A percentile compares a stretch with the other conserved stretches of the same genome.
These are phyloP conservation scores for Drosophila hamatofila DNA, from an alignment of 2,888 invertebrate genomes.

Conservation along the genomic window DNA sequence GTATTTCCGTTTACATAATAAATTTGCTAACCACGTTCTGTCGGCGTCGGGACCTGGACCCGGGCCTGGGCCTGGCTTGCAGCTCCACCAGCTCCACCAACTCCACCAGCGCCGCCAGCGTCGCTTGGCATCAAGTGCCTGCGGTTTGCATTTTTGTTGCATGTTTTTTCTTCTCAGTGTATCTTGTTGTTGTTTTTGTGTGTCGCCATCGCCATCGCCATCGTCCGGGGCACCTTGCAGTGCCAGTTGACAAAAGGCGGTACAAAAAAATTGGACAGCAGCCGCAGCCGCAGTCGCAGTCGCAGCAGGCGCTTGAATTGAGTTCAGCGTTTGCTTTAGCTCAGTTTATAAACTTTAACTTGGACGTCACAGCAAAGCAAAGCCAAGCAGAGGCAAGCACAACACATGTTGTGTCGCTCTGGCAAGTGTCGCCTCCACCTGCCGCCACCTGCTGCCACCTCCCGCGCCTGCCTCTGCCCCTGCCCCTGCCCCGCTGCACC, in stretches of 20 bases:
- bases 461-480: neutral
- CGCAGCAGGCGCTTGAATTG: conserved; percentile 64
- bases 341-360: conserved; percentile 66
- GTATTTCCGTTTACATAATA: conserved; percentile 81
- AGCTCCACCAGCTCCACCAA: conserved; percentile 31
- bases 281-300: conserved; percentile 53
- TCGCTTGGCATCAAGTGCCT: conserved; percentile 79
- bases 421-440: conserved; percentile 59
- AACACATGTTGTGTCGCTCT: conserved; percentile 48
- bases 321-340: conserved; percentile 38
- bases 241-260: conserved; percentile 57
- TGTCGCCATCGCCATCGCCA: conserved; percentile 34
- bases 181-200: conserved; percentile 32
- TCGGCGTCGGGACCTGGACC: conserved; percentile 43
- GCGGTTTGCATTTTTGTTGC: conserved; percentile 44
- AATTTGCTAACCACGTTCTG: conserved; percentile 82
- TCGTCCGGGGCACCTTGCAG: conserved; percentile 46
- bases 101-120: conserved; percentile 40
- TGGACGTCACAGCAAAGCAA: conserved; percentile 33
- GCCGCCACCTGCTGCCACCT: conserved; percentile 38
- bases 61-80: conserved; percentile 26
- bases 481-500: neutral
- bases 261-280: conserved; percentile 53
- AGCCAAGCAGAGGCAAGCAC: neutral
- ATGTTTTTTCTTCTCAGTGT: conserved; percentile 13